Base-by-base conservation (phyloP, 2,113 vertebrate genomes). In the Sapayoa aenigma region DNA sequence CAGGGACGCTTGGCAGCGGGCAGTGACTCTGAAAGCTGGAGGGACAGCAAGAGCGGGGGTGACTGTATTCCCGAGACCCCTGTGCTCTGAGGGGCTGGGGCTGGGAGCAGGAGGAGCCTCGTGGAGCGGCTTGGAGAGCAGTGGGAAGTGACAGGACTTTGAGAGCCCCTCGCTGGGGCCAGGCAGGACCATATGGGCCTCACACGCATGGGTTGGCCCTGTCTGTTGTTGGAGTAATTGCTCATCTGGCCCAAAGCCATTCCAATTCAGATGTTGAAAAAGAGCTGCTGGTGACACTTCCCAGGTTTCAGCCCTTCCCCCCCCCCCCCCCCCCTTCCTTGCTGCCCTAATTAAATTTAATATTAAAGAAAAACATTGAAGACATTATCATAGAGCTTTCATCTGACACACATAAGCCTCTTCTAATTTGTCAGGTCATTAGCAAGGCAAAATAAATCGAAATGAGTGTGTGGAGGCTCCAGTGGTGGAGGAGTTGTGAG, bases 321-420 rank as follows among this genome's bases (percentile, higher is more conserved):
- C 74, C 35, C 58, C 8, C 44, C 59, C 27, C 30, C 46, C 30
- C 71, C 67, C 39, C 17, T 67, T 87, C 68, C 47, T 93, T 15
- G 12, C 86, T 46, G 53, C 58, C 89, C 94, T 96, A 92, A 96
- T 96, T 94, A 90, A 85, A 92, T 93, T 74, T 79, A 91, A 81
- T 87, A 90, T 91, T 71, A 62, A 89, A 92, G 37, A 78, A 65
- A 95, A 95, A 53, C 80, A 79, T 76, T 85, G 30, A 84, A 84
- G 79, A 25, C 42, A 2, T 84, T 87, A 69, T 77, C 27, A 11
- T 19, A 39, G 66, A 67, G 79, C 83, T 90, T 87, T 84, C 72
- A 93, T 94, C 84, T 85, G 87, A 89, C 71, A 65, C 53, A 14
- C 65, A 9, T 7, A 72, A 92, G 52, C 46, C 28, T 59, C 74